These are phyloP conservation scores for Hyphantria cunea DNA, from an alignment of 1,140 invertebrate genomes.

Conservation along the genomic window DNA sequence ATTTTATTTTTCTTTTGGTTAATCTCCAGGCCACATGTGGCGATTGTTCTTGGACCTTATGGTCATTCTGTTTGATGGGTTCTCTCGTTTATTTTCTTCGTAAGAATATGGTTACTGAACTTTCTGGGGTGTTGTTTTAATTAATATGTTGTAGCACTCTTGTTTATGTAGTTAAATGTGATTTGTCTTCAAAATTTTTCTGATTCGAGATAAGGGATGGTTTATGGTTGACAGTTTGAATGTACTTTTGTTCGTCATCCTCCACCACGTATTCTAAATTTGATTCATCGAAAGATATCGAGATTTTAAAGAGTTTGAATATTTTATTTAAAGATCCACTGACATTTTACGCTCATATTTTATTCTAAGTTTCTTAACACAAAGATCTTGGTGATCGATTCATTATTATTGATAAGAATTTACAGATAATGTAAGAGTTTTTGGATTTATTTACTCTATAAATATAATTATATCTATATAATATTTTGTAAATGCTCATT, in stretches of 20 bases:
- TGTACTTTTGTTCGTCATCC: slow-evolving; percentile 6
- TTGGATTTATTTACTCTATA: too few relatives aligned
- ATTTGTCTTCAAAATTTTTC: slow-evolving; percentile 22
- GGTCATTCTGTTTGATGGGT: slow-evolving; percentile 64
- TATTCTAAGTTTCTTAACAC: too few relatives aligned
- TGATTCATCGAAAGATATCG: slow-evolving; percentile 3
- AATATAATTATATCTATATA: too few relatives aligned
- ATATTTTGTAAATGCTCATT: too few relatives aligned
- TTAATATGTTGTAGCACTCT: slow-evolving; percentile 32
- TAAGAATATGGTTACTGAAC: slow-evolving; percentile 29
- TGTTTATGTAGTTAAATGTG: slow-evolving; percentile 25
- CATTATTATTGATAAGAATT: too few relatives aligned
- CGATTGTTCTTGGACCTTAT: slow-evolving; percentile 77
- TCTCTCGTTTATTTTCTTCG: slow-evolving; percentile 55
- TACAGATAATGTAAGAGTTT: too few relatives aligned
- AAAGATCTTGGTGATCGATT: too few relatives aligned
- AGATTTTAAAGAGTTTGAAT: too few relatives aligned
- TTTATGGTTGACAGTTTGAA: slow-evolving; percentile 20
- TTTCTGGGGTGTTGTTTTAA: slow-evolving; percentile 54
- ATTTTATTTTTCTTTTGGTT: slow-evolving; percentile 77
- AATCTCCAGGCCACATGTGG: slow-evolving; percentile 78
- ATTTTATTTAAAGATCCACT: too few relatives aligned
- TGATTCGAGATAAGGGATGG: slow-evolving; percentile 19
- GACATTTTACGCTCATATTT: too few relatives aligned
- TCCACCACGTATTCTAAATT: background rate